Evolutionary conservation across 1,140 invertebrate species (phyloP).

Genomic region (Homalodisca vitripennis): DNA sequence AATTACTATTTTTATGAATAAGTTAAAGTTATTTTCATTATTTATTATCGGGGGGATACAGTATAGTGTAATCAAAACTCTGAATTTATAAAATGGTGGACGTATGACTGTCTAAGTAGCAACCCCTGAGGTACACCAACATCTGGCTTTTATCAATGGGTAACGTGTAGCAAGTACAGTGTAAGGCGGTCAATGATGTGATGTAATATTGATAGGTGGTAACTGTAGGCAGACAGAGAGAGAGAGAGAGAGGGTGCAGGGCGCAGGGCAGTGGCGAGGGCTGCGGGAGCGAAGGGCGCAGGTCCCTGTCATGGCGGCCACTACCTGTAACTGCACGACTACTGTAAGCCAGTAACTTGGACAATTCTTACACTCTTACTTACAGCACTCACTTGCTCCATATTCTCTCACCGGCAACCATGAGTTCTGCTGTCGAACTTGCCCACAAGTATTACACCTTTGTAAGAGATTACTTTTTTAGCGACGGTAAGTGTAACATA

Average conservation of each 20-base stretch:
- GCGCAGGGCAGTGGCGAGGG: not conserved
- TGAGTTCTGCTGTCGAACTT: not conserved
- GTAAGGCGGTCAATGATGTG: not conserved
- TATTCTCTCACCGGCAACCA: not conserved
- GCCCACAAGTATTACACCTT: not conserved
- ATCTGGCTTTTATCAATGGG: not conserved
- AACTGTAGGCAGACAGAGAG: not conserved
- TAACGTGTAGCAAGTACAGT: not conserved
- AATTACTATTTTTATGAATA: no score
- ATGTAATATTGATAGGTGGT: not conserved
- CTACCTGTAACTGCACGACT: not conserved
- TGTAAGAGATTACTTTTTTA: not conserved
- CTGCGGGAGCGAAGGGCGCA: not conserved
- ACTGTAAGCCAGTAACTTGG: not conserved
- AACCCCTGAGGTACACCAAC: no score
- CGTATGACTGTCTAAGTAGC: no score
- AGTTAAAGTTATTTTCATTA: no score
- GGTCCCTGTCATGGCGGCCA: constrained; percentile 6
- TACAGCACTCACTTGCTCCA: not conserved
- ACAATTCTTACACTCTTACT: not conserved
- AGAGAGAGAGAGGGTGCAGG: not conserved
- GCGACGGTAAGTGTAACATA: constrained; percentile 15
- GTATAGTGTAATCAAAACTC: no score
- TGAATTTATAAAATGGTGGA: no score
- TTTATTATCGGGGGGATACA: no score